A percentile compares a stretch with the other conserved stretches of the same genome.
Evolutionary conservation across 2,888 invertebrate species (phyloP).

Genomic region (Dichetophora obliterata): DNA sequence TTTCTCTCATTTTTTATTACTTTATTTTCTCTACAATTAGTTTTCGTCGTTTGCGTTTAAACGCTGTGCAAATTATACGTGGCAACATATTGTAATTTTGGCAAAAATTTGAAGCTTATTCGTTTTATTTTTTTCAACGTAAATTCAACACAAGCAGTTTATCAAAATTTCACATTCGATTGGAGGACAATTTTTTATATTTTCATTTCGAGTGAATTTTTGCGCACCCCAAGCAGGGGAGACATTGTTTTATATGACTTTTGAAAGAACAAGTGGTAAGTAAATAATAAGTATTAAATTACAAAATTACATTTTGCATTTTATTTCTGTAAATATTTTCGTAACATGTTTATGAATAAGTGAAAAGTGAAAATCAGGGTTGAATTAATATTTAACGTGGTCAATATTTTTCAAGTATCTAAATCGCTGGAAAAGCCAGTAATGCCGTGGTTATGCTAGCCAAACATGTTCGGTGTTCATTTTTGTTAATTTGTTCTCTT

Average conservation of each 20-base stretch:
- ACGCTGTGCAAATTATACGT: conserved; percentile 35
- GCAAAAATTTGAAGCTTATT: conserved; percentile 28
- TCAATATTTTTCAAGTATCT: no score
- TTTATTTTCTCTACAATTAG: conserved; percentile 16
- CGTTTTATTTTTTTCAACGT: conserved; percentile 29
- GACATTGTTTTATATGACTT: conserved; percentile 90
- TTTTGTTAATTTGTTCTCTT: no score
- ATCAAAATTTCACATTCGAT: conserved; percentile 18
- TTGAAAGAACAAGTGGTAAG: conserved; percentile 93
- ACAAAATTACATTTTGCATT: no score
- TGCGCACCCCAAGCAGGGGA: conserved; percentile 68
- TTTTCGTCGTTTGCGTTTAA: conserved; percentile 20
- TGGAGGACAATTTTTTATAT: conserved; percentile 42
- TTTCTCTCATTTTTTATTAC: conserved; percentile 10
- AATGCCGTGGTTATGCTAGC: no score
- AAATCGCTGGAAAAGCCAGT: no score
- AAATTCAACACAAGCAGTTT: conserved; percentile 9
- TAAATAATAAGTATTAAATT: conserved; percentile 56
- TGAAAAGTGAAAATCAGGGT: no score
- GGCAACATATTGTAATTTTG: conserved; percentile 31
- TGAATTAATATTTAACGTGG: no score
- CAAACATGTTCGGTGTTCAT: no score
- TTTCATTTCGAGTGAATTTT: conserved; percentile 62
- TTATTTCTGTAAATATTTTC: neutral
- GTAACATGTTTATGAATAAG: no score